Evolutionary conservation across 2,888 invertebrate species (phyloP), one percentile per base, ranked within the genome.

Genomic region (Dasypolia templi): DNA sequence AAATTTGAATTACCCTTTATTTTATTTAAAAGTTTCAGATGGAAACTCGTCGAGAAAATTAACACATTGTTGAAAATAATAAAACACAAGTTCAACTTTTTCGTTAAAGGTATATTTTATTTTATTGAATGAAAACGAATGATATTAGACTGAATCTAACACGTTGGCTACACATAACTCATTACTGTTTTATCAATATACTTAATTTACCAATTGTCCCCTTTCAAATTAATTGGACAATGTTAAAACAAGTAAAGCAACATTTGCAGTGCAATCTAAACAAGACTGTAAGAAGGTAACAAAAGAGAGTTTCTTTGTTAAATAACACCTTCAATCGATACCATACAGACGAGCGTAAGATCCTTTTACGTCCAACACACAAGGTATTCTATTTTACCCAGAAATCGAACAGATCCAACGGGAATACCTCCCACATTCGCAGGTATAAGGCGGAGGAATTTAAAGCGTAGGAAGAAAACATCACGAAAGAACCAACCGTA

Each of bases 1-100:
- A 76, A 75, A 75, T 58, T 75, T 9, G 35, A 75, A 71, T 83
- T 65, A 70, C 39, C 53, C 71, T 76, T 79, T 64, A 75, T 72
- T 72, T 42, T 61, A 81, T 81, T 68, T 42, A 61, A 71, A 80
- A 82, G 62, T 76, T 86, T 84, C 67, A 71, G 68, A 26, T 44
- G 65, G 64, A 77, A 72, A 68, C 56, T 51, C 61, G 46, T 42
- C 11, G 63, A 63, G 62, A 69, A 73, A 64, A 84, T 77, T 79
- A 84, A 84, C 82, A 73, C 73, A 62, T 77, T 82, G 42, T 62
- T 55, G 62, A 53, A 42, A 68, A 44, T 65, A 53, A 62, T 56
- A 32, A 11, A 53, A 53, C 63, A n/a, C 63, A 42, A 77, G 26
- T 64, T 51, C 26, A n/a, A 26, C 26, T 62, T 63, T 64, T 65